A percentile compares a stretch with the other conserved stretches of the same genome.
These are phyloP conservation scores for Notodonta ziczac DNA, from an alignment of 2,888 invertebrate genomes.

Conservation along the genomic window DNA sequence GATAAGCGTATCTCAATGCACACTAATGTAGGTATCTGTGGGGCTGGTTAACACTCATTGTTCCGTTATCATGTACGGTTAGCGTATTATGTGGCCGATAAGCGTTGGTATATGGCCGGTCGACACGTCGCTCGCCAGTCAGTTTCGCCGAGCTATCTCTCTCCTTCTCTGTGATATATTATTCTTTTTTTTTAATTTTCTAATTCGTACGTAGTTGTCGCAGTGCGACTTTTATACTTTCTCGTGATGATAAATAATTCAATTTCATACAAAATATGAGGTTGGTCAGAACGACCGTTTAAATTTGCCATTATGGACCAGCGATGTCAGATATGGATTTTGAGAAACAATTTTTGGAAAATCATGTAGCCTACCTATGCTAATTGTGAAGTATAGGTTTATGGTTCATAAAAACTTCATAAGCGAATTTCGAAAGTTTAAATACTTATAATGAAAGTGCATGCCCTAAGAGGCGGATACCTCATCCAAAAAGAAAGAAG, in stretches of 20 bases:
- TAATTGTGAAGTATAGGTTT: no score
- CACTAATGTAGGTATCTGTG: conserved; percentile 72
- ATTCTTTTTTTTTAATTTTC: conserved; percentile 11
- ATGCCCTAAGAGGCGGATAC: neutral
- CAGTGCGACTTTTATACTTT: conserved; percentile 28
- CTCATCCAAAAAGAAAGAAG: neutral
- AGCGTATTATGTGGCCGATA: conserved; percentile 78
- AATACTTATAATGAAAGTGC: neutral
- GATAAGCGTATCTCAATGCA: conserved; percentile 79
- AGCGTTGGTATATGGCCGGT: conserved; percentile 73
- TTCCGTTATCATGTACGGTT: conserved; percentile 79
- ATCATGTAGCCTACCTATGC: no score
- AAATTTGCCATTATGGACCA: no score
- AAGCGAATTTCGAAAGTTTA: no score
- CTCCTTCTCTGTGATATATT: conserved; percentile 26
- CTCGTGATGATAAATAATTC: neutral
- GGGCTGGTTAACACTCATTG: conserved; percentile 76
- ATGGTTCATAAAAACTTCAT: no score
- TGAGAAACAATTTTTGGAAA: no score
- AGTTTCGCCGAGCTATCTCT: conserved; percentile 35
- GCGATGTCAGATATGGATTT: no score
- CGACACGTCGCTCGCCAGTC: conserved; percentile 43
- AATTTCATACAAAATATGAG: neutral
- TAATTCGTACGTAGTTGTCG: conserved; percentile 5
- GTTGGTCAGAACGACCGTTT: no score